Conservation (phyloP, 2,888 invertebrate genomes). For the Actias luna region DNA sequence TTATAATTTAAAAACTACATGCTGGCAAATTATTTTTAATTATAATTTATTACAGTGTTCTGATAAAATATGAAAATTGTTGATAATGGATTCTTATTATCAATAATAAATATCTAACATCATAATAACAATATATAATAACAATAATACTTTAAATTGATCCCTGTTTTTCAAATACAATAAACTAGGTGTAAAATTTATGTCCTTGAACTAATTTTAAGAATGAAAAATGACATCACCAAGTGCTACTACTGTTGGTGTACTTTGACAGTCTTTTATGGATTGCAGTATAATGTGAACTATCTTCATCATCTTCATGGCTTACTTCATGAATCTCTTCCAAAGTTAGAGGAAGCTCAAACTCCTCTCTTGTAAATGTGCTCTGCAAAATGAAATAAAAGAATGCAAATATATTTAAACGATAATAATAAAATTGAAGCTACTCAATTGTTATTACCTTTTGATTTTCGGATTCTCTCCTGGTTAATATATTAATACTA, state of each 20-base stretch:
- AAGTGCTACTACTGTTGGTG: conserved; percentile 63
- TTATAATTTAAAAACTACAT: background rate
- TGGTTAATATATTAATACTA: conserved; percentile 63
- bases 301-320: conserved; percentile 69
- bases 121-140: background rate
- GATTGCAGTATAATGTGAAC: conserved; percentile 47
- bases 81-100: background rate
- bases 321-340: conserved; percentile 71
- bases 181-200: background rate
- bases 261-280: conserved; percentile 58
- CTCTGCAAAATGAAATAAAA: conserved; percentile 50
- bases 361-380: conserved; percentile 51
- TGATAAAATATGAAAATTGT: background rate
- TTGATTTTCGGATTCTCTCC: conserved; percentile 51
- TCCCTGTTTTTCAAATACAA: background rate
- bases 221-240: background rate
- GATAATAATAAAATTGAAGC: background rate
- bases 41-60: background rate
- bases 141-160: background rate
- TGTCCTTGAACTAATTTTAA: conserved; percentile 33
- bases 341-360: conserved; percentile 60
- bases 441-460: conserved; percentile 44
- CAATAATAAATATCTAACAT: background rate
- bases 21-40: background rate
- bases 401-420: background rate